A percentile compares a stretch with the other conserved stretches of the same genome.
These are phyloP conservation scores for Drosophila subpulchrella DNA, from an alignment of 1,140 invertebrate species.

Conservation along the genomic window DNA sequence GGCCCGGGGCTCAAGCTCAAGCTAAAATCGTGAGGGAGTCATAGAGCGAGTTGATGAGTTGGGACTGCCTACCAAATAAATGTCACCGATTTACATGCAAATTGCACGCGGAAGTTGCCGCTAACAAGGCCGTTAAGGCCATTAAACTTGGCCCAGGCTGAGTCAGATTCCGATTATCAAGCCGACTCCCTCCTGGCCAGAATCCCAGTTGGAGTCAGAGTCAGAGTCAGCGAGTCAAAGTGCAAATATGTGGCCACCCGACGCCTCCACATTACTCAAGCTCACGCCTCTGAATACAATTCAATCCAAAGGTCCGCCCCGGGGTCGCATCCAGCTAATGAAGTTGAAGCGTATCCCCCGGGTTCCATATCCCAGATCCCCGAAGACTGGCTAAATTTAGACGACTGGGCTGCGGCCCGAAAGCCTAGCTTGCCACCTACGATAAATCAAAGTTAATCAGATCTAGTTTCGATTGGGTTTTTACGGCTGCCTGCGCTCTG, in stretches of 20 bases:
- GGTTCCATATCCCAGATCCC: background rate
- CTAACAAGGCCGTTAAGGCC: conserved; percentile 67
- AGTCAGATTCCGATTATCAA: background rate
- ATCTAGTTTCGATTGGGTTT: conserved; percentile 81
- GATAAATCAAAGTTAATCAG: conserved; percentile 82
- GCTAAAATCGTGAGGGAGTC: conserved; percentile 63
- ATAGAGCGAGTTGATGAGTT: conserved; percentile 57
- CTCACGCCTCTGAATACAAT: conserved; percentile 70
- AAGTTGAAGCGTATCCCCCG: conserved; percentile 53
- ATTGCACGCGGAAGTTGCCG: conserved; percentile 68
- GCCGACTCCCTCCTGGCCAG: background rate
- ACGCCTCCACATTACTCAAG: conserved; percentile 78
- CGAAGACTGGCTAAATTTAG: conserved; percentile 67
- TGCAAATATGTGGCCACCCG: conserved; percentile 68
- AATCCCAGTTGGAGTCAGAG: conserved; percentile 15
- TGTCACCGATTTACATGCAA: conserved; percentile 73
- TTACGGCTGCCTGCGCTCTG: conserved; percentile 56
- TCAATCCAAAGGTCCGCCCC: conserved; percentile 69
- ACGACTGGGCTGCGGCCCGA: conserved; percentile 2
- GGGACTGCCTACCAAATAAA: conserved; percentile 48
- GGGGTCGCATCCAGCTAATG: conserved; percentile 67
- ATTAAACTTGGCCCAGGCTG: conserved; percentile 51
- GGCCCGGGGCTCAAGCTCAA: conserved; percentile 21
- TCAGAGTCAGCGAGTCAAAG: conserved; percentile 57
- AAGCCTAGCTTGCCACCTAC: conserved; percentile 57